Conservation (phyloP, 2,113 vertebrate genomes). For the Platysternon megacephalum region DNA sequence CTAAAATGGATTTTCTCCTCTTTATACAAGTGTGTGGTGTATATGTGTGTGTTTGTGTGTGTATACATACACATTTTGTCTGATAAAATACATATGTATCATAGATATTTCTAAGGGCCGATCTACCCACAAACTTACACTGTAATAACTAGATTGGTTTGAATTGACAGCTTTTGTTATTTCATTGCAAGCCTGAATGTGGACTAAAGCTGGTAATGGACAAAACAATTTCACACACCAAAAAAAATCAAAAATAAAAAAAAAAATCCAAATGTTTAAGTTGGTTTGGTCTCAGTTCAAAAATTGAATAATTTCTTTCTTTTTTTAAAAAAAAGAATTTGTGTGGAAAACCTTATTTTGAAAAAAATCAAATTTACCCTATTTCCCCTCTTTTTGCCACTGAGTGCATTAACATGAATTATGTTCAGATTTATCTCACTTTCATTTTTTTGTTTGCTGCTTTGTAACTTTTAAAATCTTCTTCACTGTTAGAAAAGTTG, state of each 20-base stretch:
- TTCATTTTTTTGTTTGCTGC: background rate
- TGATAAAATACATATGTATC: background rate
- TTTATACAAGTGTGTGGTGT: background rate
- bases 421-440: background rate
- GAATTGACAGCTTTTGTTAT: background rate
- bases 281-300: background rate
- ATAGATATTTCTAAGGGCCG: background rate
- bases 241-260: background rate
- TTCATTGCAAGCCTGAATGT: accelerated
- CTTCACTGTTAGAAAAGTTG: background rate
- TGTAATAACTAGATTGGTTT: background rate
- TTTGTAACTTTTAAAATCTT: background rate
- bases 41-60: background rate
- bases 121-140: background rate
- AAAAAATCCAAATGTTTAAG: background rate
- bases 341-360: background rate
- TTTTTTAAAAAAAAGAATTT: background rate
- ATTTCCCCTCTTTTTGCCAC: background rate
- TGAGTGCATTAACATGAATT: background rate
- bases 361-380: background rate
- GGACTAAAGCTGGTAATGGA: background rate
- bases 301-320: background rate
- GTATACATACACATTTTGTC: background rate
- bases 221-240: background rate
- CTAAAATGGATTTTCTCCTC: background rate